Evolutionary conservation across 2,113 vertebrate species (phyloP).

Genomic region (Pygoscelis adeliae): DNA sequence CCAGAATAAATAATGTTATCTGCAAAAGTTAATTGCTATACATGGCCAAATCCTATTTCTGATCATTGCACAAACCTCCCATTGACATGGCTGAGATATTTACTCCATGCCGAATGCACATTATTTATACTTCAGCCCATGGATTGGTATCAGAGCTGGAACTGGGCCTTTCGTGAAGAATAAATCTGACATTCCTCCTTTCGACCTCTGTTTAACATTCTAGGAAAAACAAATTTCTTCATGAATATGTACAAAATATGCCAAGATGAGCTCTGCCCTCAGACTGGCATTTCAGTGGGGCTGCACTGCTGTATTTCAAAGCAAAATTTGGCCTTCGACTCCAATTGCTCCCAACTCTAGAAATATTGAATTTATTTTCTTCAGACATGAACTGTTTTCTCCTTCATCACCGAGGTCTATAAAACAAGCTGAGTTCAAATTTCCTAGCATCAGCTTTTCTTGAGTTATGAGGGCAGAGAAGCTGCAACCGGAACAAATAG

Average conservation of each 20-base stretch:
- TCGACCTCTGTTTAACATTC: not conserved
- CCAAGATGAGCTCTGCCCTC: slow-evolving; percentile 16
- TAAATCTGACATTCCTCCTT: not conserved
- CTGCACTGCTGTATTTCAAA: not conserved
- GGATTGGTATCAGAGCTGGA: not conserved
- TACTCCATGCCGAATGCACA: not conserved
- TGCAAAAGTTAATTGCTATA: not conserved
- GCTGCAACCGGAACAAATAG: not conserved
- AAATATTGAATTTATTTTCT: slow-evolving; percentile 54
- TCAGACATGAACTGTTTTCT: slow-evolving; percentile 39
- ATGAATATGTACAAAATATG: not conserved
- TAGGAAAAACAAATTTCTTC: not conserved
- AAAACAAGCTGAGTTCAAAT: slow-evolving; percentile 44
- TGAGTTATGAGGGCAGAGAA: slow-evolving; percentile 51
- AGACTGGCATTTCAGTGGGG: not conserved
- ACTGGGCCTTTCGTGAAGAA: not conserved
- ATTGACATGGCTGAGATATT: not conserved
- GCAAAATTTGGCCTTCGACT: slow-evolving; percentile 5
- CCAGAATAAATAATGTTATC: not conserved
- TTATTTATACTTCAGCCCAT: not conserved
- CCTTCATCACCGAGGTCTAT: slow-evolving; percentile 17
- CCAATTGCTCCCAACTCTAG: slow-evolving; percentile 5
- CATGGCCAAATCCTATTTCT: not conserved
- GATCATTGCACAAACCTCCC: not conserved
- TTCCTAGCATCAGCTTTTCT: slow-evolving; percentile 36